phyloP scores from a whole-genome alignment of 1,140 invertebrate genomes.

The Zaprionus nigranus region DNA sequence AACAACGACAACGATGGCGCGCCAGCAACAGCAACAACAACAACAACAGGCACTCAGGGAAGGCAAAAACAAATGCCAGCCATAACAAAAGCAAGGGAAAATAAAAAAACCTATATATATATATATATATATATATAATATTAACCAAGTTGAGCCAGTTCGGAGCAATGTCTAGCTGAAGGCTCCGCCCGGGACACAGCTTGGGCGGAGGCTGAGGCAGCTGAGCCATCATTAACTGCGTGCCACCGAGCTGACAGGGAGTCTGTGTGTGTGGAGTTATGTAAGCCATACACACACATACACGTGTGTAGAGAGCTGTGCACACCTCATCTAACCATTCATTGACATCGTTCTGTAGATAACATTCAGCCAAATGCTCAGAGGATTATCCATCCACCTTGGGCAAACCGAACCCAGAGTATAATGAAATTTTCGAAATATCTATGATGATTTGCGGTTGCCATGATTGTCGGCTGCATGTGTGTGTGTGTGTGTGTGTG shows the following conservation, averaged over 20 bases:
- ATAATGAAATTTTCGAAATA: conserved; percentile 82
- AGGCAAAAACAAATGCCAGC: conserved; percentile 26
- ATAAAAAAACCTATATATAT: conserved; percentile 13
- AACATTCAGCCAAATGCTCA: conserved; percentile 77
- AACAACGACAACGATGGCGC: conserved; percentile 35
- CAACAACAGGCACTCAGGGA: background rate
- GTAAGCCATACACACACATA: conserved; percentile 36
- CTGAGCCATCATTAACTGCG: conserved; percentile 70
- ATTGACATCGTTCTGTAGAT: conserved; percentile 78
- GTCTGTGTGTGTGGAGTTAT: conserved; percentile 34
- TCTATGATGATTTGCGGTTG: conserved; percentile 80
- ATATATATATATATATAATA: conserved; percentile 9
- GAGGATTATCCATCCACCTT: conserved; percentile 57
- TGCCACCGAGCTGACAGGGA: conserved; percentile 15
- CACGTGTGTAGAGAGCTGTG: conserved; percentile 2
- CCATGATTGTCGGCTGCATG: conserved; percentile 62
- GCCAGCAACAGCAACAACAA: conserved; percentile 58
- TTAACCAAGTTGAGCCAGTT: conserved; percentile 26
- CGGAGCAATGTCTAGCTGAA: conserved; percentile 44
- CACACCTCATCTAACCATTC: conserved; percentile 79
- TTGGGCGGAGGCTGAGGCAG: conserved; percentile 23
- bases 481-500: background rate
- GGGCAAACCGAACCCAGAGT: conserved; percentile 44
- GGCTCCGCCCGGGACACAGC: conserved; percentile 47
- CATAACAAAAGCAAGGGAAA: conserved; percentile 34